Evolutionary conservation across 92 coral and sea anemone species (phyloP).

Genomic region (Palythoa grandiflora): DNA sequence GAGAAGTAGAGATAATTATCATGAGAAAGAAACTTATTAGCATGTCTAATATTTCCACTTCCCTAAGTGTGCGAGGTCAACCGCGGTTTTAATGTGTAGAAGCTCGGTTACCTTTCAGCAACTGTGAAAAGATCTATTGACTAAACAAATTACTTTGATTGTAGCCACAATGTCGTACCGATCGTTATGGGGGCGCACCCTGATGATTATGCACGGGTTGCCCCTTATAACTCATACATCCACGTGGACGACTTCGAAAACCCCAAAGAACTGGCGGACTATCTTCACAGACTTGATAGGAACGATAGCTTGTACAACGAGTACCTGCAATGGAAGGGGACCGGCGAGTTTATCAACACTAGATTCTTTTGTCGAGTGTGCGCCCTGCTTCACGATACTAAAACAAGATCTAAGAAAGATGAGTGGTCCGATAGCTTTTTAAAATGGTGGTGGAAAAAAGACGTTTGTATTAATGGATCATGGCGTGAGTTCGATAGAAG

Average conservation of each 20-base stretch:
- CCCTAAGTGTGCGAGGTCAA: no score
- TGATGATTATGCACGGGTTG: slow-evolving; percentile 17
- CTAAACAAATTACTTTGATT: not conserved
- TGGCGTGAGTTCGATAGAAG: slow-evolving; percentile 16
- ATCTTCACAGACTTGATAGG: slow-evolving; percentile 21
- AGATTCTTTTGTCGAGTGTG: slow-evolving; percentile 32
- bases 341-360: slow-evolving; percentile 32
- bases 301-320: slow-evolving; percentile 32
- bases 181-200: slow-evolving; percentile 44
- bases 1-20: no score
- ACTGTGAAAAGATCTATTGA: no score
- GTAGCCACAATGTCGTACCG: slow-evolving; percentile 35
- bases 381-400: slow-evolving; percentile 30
- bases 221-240: slow-evolving; percentile 24
- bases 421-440: not conserved
- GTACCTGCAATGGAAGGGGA: slow-evolving; percentile 32
- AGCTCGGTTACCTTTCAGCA: no score
- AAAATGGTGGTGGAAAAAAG: slow-evolving; percentile 29
- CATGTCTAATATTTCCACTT: no score
- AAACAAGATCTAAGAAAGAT: not conserved
- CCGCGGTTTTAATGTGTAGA: no score
- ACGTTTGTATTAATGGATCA: slow-evolving; percentile 17
- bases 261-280: slow-evolving; percentile 38
- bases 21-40: no score
- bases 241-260: slow-evolving; percentile 33